Base-by-base conservation (phyloP, 2,113 vertebrate species). In the Hyla sarda region DNA sequence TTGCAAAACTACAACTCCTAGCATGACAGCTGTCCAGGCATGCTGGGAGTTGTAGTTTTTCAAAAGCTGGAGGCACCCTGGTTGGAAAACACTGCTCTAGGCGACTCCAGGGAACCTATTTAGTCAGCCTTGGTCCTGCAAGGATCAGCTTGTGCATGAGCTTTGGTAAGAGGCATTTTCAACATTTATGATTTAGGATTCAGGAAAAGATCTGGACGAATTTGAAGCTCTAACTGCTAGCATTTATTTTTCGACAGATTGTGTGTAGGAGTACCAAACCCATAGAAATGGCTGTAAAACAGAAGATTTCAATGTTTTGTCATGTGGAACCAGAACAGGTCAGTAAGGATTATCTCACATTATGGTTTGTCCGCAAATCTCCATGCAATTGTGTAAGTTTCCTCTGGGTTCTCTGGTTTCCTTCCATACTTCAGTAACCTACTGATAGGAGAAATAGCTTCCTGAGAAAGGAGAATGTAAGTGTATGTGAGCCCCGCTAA, bases 251-350 rank as follows among this genome's bases (percentile, higher is more conserved):
- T 87, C 60, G 72, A 89, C 90, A 95, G 95, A 95, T 95, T 45
- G 90, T 95, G 47, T 95, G 95, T 89, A 94, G 95, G 88, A 95
- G 95, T 89, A 89, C 93, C 34, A 93, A 90, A 21, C 94, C 94
- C 60, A 93, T 95, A 28, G 93, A 95, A 87, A 95, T 95, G 94
- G 92, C 94, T 0, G 93, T 95, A 79, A 95, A 95, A 89, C 92
- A 95, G 90, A 95, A 95, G 89, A 95, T 95, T 87, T 95, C 95
- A 37, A 95, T 95, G 95, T 95, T 95, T 90, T 95, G 94, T 84
- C 95, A 95, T 0, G 95, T 95, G 88, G 93, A 94, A 37, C 95
- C 95, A 69, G 95, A 95, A 86, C 95, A 95, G 94, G 95, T 95
- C 54, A 88, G 93, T 93, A 23, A 21, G 58, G 58, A 71, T 52